Percentiles rank a stretch among this genome's conserved stretches.
Conservation (phyloP, 2,797 vertebrate genomes). For the Danio choprae region DNA sequence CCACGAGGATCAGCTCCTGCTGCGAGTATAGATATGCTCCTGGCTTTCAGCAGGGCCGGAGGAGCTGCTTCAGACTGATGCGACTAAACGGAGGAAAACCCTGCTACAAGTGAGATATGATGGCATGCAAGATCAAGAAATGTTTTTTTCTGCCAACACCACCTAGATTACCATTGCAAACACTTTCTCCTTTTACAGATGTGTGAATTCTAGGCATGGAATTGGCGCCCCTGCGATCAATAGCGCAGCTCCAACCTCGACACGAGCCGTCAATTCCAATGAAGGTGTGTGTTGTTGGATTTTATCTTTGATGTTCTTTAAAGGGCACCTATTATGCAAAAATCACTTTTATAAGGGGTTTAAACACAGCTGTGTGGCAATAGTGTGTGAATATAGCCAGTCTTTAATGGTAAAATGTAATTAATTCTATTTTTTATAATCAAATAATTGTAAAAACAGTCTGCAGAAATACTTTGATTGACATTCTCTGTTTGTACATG, state of each 20-base stretch:
- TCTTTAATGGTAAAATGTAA: no score
- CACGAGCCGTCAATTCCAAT: constrained; percentile 28
- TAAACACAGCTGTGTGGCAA: no score
- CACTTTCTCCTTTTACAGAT: constrained; percentile 44
- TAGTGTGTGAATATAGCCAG: no score
- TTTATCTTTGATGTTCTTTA: not conserved
- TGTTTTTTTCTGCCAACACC: not conserved
- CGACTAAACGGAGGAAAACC: constrained; percentile 80
- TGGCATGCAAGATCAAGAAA: not conserved
- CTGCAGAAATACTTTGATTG: no score
- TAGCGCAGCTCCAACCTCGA: constrained; percentile 24
- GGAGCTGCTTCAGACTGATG: constrained; percentile 78
- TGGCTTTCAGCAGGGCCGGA: constrained; percentile 81
- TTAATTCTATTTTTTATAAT: no score
- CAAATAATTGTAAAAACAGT: no score
- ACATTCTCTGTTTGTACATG: no score
- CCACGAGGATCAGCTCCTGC: constrained; percentile 81
- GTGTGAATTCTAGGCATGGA: constrained; percentile 60
- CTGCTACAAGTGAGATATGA: constrained; percentile 77
- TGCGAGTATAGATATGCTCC: constrained; percentile 83
- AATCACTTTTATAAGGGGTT: no score
- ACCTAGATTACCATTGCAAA: not conserved
- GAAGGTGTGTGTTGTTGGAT: constrained; percentile 46
- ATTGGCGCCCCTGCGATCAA: constrained; percentile 45
- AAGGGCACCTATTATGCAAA: no score